phyloP scores from a whole-genome alignment of 2,888 invertebrate genomes.

The Azorinus chamasolen region DNA sequence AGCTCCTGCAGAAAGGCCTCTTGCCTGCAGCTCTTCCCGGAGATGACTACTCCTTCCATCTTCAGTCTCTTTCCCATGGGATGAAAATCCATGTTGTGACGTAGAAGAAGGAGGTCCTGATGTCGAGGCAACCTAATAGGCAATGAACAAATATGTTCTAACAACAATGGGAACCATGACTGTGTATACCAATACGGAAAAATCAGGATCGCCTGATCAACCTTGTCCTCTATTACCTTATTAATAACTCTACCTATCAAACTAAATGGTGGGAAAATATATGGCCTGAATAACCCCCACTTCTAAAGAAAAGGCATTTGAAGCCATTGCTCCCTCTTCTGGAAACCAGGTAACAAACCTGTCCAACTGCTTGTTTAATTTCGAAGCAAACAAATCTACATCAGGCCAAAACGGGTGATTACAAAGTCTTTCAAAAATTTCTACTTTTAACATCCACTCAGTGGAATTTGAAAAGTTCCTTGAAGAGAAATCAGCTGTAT shows the following conservation, averaged over 20 bases:
- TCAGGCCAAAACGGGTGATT: slow-evolving; percentile 41
- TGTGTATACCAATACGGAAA: slow-evolving; percentile 54
- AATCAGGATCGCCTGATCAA: slow-evolving; percentile 40
- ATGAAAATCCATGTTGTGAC: slow-evolving; percentile 13
- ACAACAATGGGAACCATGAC: slow-evolving; percentile 51
- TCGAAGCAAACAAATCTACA: slow-evolving; percentile 55
- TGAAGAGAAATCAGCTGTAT: slow-evolving; percentile 48
- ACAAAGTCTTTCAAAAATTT: slow-evolving; percentile 27
- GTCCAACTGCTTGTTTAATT: slow-evolving; percentile 24
- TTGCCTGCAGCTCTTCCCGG: slow-evolving; percentile 22
- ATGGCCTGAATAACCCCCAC: slow-evolving; percentile 33
- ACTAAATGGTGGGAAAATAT: slow-evolving; percentile 61
- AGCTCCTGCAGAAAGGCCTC: slow-evolving; percentile 22
- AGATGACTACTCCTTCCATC: slow-evolving; percentile 36
- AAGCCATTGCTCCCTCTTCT: slow-evolving; percentile 32
- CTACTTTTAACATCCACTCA: slow-evolving; percentile 53
- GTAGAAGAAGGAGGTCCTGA: slow-evolving; percentile 30
- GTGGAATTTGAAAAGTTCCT: slow-evolving; percentile 48
- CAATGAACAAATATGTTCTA: slow-evolving; percentile 26
- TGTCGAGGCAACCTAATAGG: slow-evolving; percentile 53
- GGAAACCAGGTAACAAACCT: slow-evolving; percentile 47
- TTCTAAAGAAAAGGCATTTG: slow-evolving; percentile 54
- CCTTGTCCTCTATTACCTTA: slow-evolving; percentile 46
- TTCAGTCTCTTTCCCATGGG: slow-evolving; percentile 11
- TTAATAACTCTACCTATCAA: slow-evolving; percentile 43